Conservation (phyloP, 2,113 vertebrate species). For the Silurus glanis region DNA sequence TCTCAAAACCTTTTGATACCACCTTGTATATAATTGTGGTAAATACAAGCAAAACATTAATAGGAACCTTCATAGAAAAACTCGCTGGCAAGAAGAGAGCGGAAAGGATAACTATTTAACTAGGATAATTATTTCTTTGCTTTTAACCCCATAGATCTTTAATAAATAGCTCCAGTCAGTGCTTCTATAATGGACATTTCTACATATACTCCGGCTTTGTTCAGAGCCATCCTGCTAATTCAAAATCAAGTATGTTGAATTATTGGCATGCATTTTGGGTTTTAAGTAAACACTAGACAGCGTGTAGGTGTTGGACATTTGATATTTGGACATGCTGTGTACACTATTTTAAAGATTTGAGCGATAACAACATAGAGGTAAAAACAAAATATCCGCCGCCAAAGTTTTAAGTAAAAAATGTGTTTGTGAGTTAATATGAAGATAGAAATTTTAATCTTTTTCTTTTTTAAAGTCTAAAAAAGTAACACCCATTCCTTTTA, state of each 20-base stretch:
- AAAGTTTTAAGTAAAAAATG: background rate
- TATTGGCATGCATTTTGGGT: background rate
- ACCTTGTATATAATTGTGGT: background rate
- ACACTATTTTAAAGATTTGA: background rate
- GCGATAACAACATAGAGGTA: background rate
- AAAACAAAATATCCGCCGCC: background rate
- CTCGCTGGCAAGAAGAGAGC: background rate
- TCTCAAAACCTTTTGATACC: no score
- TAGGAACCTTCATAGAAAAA: background rate
- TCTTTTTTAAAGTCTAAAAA: no score
- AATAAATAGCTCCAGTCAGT: background rate
- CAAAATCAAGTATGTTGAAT: background rate
- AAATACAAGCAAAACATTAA: background rate
- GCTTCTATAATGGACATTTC: background rate
- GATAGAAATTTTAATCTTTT: no score
- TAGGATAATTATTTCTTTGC: no score
- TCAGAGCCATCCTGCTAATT: background rate
- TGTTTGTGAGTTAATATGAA: background rate
- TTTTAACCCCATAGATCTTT: background rate
- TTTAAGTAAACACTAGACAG: background rate
- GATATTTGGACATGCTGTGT: constrained; percentile 30
- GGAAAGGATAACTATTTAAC: no score
- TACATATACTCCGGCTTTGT: constrained; percentile 5
- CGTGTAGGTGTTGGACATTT: background rate
- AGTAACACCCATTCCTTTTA: background rate